Evolutionary conservation across 1,140 invertebrate genomes (phyloP).

Genomic region (Maniola jurtina): DNA sequence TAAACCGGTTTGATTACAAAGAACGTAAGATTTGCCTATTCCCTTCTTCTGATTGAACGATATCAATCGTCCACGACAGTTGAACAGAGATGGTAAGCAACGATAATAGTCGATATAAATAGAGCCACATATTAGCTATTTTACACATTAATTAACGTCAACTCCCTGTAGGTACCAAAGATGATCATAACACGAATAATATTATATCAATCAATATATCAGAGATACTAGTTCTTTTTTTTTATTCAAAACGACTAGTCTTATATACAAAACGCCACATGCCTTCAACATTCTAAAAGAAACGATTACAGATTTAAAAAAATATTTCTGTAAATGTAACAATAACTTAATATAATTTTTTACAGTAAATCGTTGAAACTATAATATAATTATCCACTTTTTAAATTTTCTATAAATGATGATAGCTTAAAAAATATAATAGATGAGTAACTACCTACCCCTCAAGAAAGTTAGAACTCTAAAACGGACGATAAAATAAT

Average conservation of each 20-base stretch:
- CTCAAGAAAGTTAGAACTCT: too few species aligned
- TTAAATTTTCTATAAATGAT: not conserved
- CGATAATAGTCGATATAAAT: too few species aligned
- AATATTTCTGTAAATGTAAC: not conserved
- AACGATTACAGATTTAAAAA: not conserved
- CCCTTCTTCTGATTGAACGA: too few species aligned
- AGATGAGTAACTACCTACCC: too few species aligned
- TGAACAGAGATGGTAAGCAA: too few species aligned
- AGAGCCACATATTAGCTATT: not conserved
- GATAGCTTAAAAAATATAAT: not conserved
- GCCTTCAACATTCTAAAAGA: too few species aligned
- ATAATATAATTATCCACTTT: not conserved
- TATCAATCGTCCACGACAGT: too few species aligned
- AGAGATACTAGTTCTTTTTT: not conserved
- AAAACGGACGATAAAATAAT: not conserved
- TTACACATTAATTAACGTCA: not conserved
- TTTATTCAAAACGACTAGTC: not conserved
- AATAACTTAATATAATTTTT: not conserved
- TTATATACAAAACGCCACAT: not conserved
- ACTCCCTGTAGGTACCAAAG: slow-evolving; percentile 2
- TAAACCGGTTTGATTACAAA: too few species aligned
- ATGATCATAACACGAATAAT: not conserved
- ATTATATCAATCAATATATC: not conserved
- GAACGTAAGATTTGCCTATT: too few species aligned
- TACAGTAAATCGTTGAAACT: not conserved